phyloP scores from a whole-genome alignment of 2,888 invertebrate genomes.

The Eutolmus rufibarbis region DNA sequence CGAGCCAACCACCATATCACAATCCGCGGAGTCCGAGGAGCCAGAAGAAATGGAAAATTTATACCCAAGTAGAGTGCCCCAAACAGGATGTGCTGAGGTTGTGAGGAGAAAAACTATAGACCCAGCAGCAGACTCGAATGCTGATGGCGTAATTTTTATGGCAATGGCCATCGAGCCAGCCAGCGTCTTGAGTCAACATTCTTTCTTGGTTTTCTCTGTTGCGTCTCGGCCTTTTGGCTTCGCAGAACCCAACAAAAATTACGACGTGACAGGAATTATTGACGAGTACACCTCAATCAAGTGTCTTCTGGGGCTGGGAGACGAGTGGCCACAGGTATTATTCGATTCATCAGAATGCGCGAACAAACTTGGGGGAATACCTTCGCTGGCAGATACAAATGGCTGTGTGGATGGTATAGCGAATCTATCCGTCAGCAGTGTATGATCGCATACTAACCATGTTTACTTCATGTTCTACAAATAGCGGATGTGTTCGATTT shows the following conservation, averaged over 20 bases:
- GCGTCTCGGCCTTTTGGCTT: conserved; percentile 9
- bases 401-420: neutral
- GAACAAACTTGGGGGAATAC: neutral
- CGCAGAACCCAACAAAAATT: conserved; percentile 12
- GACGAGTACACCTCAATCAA: conserved; percentile 15
- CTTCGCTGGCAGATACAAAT: neutral
- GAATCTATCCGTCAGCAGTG: neutral
- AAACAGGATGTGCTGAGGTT: conserved; percentile 19
- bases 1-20: neutral
- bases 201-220: neutral
- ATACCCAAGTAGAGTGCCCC: conserved; percentile 2
- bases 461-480: neutral
- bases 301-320: neutral
- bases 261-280: conserved; percentile 11
- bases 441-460: neutral
- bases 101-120: conserved; percentile 1
- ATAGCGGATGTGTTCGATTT: conserved; percentile 8
- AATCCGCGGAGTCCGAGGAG: neutral
- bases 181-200: neutral
- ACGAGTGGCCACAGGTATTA: neutral
- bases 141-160: conserved; percentile 26
- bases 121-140: conserved; percentile 19
- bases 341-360: neutral
- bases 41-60: conserved; percentile 13
- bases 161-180: neutral